Conservation (phyloP, 2,888 invertebrate species). For the Hipparchia sbordonii region DNA sequence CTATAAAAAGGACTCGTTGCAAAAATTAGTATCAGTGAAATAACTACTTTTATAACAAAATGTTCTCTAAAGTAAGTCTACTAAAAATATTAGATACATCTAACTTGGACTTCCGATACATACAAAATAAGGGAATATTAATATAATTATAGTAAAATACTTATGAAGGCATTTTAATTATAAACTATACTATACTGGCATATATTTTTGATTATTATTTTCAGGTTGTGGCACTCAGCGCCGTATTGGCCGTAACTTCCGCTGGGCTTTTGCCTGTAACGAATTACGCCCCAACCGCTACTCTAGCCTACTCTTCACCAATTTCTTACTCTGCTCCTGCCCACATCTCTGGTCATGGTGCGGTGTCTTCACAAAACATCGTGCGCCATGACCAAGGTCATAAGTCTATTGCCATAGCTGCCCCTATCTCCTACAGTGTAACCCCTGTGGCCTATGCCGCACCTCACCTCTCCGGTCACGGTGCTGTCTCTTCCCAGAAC, state of each 20-base stretch:
- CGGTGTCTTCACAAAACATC: constrained; percentile 69
- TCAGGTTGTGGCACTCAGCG: constrained; percentile 51
- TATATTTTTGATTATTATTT: not conserved
- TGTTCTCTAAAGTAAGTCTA: constrained; percentile 72
- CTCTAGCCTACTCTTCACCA: constrained; percentile 41
- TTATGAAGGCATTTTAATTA: not conserved
- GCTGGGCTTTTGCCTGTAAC: constrained; percentile 66
- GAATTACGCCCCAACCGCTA: constrained; percentile 62
- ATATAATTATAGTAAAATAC: not conserved
- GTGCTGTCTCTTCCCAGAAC: constrained; percentile 59
- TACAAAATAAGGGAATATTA: not conserved
- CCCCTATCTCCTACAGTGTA: constrained; percentile 46
- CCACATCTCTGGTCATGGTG: constrained; percentile 40
- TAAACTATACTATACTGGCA: not conserved
- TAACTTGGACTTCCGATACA: not conserved
- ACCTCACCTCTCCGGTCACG: constrained; percentile 54
- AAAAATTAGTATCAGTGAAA: constrained; percentile 61
- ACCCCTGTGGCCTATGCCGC: constrained; percentile 41
- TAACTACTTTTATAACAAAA: constrained; percentile 44
- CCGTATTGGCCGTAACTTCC: constrained; percentile 66
- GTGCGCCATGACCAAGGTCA: constrained; percentile 53
- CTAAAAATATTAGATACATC: not conserved
- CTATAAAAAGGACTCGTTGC: constrained; percentile 62
- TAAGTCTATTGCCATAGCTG: constrained; percentile 27
- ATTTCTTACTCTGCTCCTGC: constrained; percentile 50